Evolutionary conservation across 1,140 invertebrate species (phyloP).

Genomic region (Aplysia californica): DNA sequence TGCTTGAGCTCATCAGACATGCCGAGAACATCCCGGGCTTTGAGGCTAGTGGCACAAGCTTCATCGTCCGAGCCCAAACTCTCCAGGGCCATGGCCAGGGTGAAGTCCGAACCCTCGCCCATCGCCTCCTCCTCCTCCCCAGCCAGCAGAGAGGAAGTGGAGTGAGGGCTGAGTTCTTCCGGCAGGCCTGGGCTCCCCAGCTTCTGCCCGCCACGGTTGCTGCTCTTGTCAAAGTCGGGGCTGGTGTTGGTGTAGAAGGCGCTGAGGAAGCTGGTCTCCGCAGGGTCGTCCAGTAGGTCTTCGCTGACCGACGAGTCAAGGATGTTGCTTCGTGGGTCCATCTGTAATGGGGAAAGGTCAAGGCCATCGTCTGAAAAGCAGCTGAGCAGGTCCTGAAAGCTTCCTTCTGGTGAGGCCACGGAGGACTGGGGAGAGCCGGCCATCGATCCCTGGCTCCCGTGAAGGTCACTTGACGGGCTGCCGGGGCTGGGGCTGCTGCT

Average conservation of each 20-base stretch:
- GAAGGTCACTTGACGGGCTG: no score
- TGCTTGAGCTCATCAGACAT: constrained; percentile 2
- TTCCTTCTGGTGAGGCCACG: constrained; percentile 11
- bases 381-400: constrained; percentile 54
- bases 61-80: constrained; percentile 31
- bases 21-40: constrained; percentile 9
- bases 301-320: constrained; percentile 26
- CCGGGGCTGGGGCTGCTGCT: no score
- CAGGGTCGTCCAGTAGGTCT: constrained; percentile 25
- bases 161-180: constrained; percentile 35
- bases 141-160: constrained; percentile 32
- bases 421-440: neutral
- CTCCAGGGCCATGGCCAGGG: constrained; percentile 9
- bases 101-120: constrained; percentile 8
- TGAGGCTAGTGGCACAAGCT: constrained; percentile 10
- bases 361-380: constrained; percentile 35
- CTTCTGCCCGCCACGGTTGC: no score
- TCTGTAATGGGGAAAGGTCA: constrained; percentile 16
- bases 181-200: no score
- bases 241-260: constrained; percentile 3
- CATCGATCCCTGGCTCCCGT: neutral
- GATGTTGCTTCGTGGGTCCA: constrained; percentile 31
- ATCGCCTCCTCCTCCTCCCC: constrained; percentile 32
- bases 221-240: no score
- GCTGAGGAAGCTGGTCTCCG: constrained; percentile 1